phyloP scores from a whole-genome alignment of 2,113 vertebrate species.

The Ellobius talpinus region DNA sequence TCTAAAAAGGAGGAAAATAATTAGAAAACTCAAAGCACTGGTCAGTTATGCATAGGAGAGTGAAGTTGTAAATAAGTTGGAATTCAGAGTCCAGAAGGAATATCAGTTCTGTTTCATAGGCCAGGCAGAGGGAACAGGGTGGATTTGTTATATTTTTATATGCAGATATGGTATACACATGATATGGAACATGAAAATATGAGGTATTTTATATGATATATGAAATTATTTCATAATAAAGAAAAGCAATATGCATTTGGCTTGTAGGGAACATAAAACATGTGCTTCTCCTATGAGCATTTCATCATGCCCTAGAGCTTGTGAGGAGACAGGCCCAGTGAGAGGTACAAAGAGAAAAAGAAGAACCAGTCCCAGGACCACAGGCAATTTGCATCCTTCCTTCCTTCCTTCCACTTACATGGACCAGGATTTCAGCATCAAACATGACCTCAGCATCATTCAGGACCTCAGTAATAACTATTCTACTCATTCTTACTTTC shows the following conservation, averaged over 20 bases:
- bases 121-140: neutral
- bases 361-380: neutral
- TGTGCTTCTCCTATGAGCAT: neutral
- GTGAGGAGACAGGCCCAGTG: neutral
- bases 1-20: neutral
- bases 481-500: neutral
- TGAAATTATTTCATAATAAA: conserved; percentile 26
- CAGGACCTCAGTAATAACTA: neutral
- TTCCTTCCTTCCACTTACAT: too few relatives aligned
- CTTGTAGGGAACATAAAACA: neutral
- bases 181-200: neutral
- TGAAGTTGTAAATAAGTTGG: neutral
- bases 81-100: neutral
- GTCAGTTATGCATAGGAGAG: neutral
- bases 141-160: neutral
- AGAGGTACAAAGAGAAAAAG: neutral
- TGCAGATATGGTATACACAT: neutral
- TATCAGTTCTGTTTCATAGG: neutral
- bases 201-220: neutral
- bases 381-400: rapidly evolving
- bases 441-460: neutral
- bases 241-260: neutral
- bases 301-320: neutral
- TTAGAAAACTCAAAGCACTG: neutral
- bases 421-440: neutral